phyloP scores from a whole-genome alignment of 2,888 invertebrate genomes.

The Mesorhabditis spiculigera region DNA sequence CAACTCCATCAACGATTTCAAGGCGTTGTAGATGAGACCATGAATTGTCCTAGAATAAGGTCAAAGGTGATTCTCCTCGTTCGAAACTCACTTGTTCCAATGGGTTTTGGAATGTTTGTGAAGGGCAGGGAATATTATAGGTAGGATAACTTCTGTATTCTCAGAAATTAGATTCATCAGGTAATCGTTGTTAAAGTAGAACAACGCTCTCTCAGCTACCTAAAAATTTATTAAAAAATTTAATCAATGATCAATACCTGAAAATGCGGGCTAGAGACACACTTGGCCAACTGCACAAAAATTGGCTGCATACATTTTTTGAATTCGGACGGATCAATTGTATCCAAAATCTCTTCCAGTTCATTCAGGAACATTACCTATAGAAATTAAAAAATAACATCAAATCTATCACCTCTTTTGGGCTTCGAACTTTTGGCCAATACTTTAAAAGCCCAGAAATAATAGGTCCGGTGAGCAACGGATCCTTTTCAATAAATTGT shows the following conservation, averaged over 20 bases:
- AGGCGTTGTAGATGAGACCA: conserved; percentile 79
- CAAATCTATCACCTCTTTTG: conserved; percentile 74
- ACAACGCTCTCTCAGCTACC: conserved; percentile 77
- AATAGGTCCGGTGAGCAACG: conserved; percentile 61
- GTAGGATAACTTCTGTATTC: conserved; percentile 69
- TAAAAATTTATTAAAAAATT: conserved; percentile 51
- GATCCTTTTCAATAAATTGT: conserved; percentile 86
- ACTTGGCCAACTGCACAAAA: conserved; percentile 91
- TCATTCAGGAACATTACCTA: conserved; percentile 96
- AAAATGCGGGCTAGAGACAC: conserved; percentile 97
- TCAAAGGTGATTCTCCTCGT: neutral
- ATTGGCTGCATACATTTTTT: conserved; percentile 93
- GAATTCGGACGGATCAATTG: conserved; percentile 96
- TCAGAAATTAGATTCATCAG: conserved; percentile 67
- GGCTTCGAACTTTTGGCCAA: conserved; percentile 98
- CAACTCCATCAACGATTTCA: conserved; percentile 84
- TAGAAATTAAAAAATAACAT: neutral
- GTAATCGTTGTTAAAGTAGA: conserved; percentile 83
- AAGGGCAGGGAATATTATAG: conserved; percentile 79
- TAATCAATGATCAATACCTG: conserved; percentile 69
- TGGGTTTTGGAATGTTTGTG: conserved; percentile 78
- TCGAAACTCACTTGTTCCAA: conserved; percentile 72
- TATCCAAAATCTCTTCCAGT: conserved; percentile 95
- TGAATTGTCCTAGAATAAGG: conserved; percentile 70
- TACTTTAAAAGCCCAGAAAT: conserved; percentile 88